Conservation (phyloP, 2,888 invertebrate species). For the Adelognathus sp. region DNA sequence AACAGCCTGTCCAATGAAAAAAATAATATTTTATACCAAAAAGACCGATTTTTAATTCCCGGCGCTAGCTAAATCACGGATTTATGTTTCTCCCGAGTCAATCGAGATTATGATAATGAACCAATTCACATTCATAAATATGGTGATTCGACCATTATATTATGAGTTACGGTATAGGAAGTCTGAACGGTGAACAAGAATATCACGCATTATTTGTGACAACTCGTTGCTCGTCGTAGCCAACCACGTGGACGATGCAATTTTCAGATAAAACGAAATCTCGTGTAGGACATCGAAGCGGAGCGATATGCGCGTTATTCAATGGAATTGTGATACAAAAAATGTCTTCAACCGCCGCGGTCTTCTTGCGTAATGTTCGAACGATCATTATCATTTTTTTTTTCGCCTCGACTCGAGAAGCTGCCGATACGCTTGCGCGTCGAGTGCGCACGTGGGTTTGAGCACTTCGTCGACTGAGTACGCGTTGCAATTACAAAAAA, state of each 20-base stretch:
- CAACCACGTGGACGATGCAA: conserved; percentile 2
- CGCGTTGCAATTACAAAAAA: background rate
- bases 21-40: background rate
- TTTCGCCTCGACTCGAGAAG: background rate
- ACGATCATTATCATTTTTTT: conserved; percentile 26
- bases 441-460: background rate
- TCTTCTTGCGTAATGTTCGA: conserved; percentile 36
- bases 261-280: background rate
- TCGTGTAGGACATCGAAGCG: background rate
- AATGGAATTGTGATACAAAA: background rate
- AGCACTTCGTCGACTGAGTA: background rate
- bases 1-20: too few relatives aligned
- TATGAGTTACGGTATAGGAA: background rate
- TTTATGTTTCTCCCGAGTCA: background rate
- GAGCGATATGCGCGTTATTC: background rate
- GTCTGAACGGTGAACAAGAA: background rate
- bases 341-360: conserved; percentile 30
- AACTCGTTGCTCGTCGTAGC: background rate
- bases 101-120: background rate
- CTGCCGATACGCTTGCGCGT: background rate
- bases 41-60: too few relatives aligned
- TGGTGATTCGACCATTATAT: too few relatives aligned
- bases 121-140: background rate
- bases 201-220: background rate
- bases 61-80: background rate